Evolutionary conservation across 2,888 invertebrate species (phyloP).

Genomic region (Pemphredon lugubris): DNA sequence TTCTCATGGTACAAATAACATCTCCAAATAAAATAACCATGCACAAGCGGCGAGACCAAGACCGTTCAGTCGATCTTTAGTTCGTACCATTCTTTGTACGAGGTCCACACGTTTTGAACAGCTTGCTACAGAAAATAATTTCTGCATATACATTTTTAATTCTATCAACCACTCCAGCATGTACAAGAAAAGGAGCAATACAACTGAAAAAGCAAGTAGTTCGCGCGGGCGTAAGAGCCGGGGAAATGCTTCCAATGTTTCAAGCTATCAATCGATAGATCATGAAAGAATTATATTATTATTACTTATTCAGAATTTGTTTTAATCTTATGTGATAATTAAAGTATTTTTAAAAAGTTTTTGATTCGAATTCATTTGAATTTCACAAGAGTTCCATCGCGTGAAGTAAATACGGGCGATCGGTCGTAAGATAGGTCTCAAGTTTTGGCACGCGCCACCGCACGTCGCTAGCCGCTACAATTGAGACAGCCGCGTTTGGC

Average conservation of each 20-base stretch:
- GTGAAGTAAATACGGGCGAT: too few relatives aligned
- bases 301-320: too few relatives aligned
- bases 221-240: slow-evolving; percentile 30
- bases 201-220: slow-evolving; percentile 23
- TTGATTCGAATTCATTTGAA: too few relatives aligned
- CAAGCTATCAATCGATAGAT: slow-evolving; percentile 29
- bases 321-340: too few relatives aligned
- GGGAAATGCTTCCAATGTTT: slow-evolving; percentile 34
- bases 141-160: slow-evolving; percentile 27
- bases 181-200: slow-evolving; percentile 32
- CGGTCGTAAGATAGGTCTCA: too few relatives aligned
- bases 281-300: slow-evolving; percentile 12
- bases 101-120: slow-evolving; percentile 39
- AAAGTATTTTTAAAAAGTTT: too few relatives aligned
- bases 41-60: slow-evolving; percentile 30
- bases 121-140: slow-evolving; percentile 22
- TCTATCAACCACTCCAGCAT: slow-evolving; percentile 30
- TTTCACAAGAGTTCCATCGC: too few relatives aligned
- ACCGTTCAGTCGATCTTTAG: slow-evolving; percentile 34
- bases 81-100: slow-evolving; percentile 34
- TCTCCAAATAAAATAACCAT: slow-evolving; percentile 33
- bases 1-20: slow-evolving; percentile 27
- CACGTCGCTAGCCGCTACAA: too few relatives aligned
- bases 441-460: too few relatives aligned
- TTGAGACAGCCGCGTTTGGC: too few relatives aligned